A percentile compares a stretch with the other conserved stretches of the same genome.
These are phyloP conservation scores for Thymelicus lineola DNA, from an alignment of 2,888 invertebrate genomes.

Conservation along the genomic window DNA sequence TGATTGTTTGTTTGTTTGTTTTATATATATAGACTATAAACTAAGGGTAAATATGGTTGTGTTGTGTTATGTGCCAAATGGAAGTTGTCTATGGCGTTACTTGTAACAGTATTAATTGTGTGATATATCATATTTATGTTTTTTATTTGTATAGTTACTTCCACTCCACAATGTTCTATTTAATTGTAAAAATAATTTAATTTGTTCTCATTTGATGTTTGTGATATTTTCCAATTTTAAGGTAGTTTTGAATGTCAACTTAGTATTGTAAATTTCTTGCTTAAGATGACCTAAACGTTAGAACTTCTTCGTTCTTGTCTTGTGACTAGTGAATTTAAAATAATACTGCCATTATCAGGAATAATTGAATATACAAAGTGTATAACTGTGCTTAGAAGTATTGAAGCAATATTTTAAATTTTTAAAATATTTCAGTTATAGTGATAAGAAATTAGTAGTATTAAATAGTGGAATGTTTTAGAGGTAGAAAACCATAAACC, in stretches of 20 bases:
- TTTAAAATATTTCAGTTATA: not conserved
- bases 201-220: not conserved
- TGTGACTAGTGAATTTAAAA: too few species aligned
- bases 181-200: too few species aligned
- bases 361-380: too few species aligned
- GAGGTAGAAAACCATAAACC: too few species aligned
- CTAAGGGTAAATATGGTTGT: conserved; percentile 35
- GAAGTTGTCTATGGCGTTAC: conserved; percentile 17
- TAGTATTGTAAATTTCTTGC: too few species aligned
- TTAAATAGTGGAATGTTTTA: too few species aligned
- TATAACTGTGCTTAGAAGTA: too few species aligned
- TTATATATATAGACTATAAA: too few species aligned
- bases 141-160: not conserved
- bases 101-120: conserved; percentile 24
- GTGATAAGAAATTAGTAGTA: not conserved
- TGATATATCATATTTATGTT: conserved; percentile 2
- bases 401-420: not conserved
- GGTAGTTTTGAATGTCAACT: too few species aligned
- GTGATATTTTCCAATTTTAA: not conserved
- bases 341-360: too few species aligned
- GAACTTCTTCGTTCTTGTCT: too few species aligned
- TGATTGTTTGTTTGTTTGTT: conserved; percentile 44
- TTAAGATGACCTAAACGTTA: too few species aligned
- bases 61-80: conserved; percentile 41
- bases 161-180: not conserved